Evolutionary conservation across 2,113 vertebrate genomes (phyloP), one percentile per base, ranked within the genome.

Genomic region (Lamprologus ornatipinnis): DNA sequence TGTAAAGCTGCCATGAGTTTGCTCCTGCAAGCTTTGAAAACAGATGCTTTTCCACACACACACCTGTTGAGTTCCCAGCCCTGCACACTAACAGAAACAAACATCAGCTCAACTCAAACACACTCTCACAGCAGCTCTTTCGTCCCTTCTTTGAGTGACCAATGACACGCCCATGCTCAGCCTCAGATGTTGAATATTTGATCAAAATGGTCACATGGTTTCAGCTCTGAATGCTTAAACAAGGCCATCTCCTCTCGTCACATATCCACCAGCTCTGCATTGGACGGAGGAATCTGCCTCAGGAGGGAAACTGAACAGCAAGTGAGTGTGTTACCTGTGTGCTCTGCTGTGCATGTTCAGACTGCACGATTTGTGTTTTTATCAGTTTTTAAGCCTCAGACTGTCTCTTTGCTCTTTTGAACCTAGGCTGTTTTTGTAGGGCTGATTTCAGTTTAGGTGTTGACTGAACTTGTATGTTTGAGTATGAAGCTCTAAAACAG

Each of bases 131-230:
- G 65, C 82, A 31, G 6, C 63, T 15, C 5, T 51, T 6, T 19
- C 28, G 13, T 70, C n/a, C 45, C 23, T 51, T 12, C n/a, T 78
- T 35, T 4, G 35, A 85, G 63, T 2, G 80, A 89, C 65, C 13
- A 57, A 73, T 8, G 82, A 26, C 19, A 82, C 11, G 3, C 54
- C 2, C 33, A 15, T 0, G 40, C 26, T 63, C 60, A 2, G 26
- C 23, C 70, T 42, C 40, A 80, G 51, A 57, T 89, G 85, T 23
- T 96, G 84, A 95, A 95, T 96, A 95, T 94, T 96, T 89, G 2
- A 96, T 88, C 81, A 80, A 10, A 35, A 45, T 21, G 90, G 81
- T 95, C 94, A 94, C 90, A 88, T 95, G 94, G 17, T 40, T 21
- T 55, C 85, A 65, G 78, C 51, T 85, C 70, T 92, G 91, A 92